A percentile compares a stretch with the other conserved stretches of the same genome.
These are phyloP conservation scores for Labeo calbasu DNA, from an alignment of 2,797 vertebrate genomes.

Conservation along the genomic window DNA sequence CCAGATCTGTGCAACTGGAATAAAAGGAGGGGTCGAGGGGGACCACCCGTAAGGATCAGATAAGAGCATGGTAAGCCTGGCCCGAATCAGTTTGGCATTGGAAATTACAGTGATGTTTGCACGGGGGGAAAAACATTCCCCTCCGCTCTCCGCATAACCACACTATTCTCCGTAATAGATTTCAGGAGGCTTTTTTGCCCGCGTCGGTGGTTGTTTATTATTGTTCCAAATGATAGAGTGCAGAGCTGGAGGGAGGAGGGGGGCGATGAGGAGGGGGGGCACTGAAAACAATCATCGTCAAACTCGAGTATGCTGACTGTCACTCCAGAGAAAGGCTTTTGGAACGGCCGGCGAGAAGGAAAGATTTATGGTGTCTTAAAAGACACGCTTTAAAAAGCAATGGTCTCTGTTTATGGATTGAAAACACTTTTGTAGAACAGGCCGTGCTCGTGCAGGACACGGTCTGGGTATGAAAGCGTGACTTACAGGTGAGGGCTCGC, in stretches of 20 bases:
- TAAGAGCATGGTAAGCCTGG: slow-evolving; percentile 77
- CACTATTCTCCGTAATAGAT: slow-evolving; percentile 75
- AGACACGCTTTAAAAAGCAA: slow-evolving; percentile 65
- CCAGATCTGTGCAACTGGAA: slow-evolving; percentile 63
- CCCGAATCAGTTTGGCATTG: slow-evolving; percentile 76
- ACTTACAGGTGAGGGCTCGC: slow-evolving; percentile 39
- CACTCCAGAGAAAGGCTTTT: slow-evolving; percentile 62
- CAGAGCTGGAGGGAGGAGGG: slow-evolving; percentile 68
- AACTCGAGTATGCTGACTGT: slow-evolving; percentile 65
- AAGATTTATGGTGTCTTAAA: slow-evolving; percentile 74
- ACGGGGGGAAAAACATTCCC: slow-evolving; percentile 43
- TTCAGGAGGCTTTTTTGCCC: slow-evolving; percentile 73
- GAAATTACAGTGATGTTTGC: slow-evolving; percentile 75
- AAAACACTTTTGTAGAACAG: slow-evolving; percentile 47
- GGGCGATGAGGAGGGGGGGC: slow-evolving; percentile 44
- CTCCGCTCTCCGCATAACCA: slow-evolving; percentile 63
- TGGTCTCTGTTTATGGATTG: slow-evolving; percentile 41
- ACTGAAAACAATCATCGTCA: slow-evolving; percentile 71
- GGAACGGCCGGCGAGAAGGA: slow-evolving; percentile 56
- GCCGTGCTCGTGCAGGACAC: not conserved
- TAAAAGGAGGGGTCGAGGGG: slow-evolving; percentile 50
- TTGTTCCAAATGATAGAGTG: slow-evolving; percentile 79
- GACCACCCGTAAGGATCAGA: slow-evolving; percentile 80
- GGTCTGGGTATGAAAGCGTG: slow-evolving; percentile 15
- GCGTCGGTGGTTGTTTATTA: slow-evolving; percentile 77